These are phyloP conservation scores for Polydrusus cervinus DNA, from an alignment of 2,888 invertebrate species.

Conservation along the genomic window DNA sequence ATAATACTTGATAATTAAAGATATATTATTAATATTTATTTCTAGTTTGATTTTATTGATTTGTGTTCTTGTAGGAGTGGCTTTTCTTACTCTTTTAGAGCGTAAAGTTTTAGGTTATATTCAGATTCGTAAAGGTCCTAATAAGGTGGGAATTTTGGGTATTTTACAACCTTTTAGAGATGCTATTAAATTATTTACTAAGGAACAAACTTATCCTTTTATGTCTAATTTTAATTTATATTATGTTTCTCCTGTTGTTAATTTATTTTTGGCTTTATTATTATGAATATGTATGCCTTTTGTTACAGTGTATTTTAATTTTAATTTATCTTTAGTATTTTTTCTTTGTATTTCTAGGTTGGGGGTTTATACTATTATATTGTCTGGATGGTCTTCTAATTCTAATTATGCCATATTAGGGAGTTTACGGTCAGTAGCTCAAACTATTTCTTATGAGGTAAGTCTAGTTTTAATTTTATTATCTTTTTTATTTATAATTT, in stretches of 20 bases:
- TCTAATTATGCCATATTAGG: conserved; percentile 83
- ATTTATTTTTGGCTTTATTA: conserved; percentile 76
- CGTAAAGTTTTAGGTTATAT: conserved; percentile 82
- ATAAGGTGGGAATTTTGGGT: conserved; percentile 79
- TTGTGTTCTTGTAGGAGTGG: conserved; percentile 78
- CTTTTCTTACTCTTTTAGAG: conserved; percentile 83
- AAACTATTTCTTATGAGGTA: conserved; percentile 86
- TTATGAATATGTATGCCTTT: conserved; percentile 77
- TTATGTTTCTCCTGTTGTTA: conserved; percentile 72
- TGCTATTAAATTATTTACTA: conserved; percentile 83
- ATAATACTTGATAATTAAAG: conserved; percentile 74
- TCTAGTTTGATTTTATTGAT: conserved; percentile 74
- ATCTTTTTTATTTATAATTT: conserved; percentile 75
- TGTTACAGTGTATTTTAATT: conserved; percentile 73
- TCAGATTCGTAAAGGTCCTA: conserved; percentile 84
- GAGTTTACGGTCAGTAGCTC: conserved; percentile 79
- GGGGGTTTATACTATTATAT: conserved; percentile 78
- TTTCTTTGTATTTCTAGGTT: conserved; percentile 79
- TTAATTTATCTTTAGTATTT: conserved; percentile 78
- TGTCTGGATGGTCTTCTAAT: conserved; percentile 81
- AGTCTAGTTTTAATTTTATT: conserved; percentile 79
- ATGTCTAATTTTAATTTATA: conserved; percentile 77
- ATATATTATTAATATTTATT: conserved; percentile 65
- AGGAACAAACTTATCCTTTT: conserved; percentile 76
- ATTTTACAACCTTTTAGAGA: conserved; percentile 82